Evolutionary conservation across 2,797 vertebrate genomes (phyloP).

Genomic region (Vireo griseus): DNA sequence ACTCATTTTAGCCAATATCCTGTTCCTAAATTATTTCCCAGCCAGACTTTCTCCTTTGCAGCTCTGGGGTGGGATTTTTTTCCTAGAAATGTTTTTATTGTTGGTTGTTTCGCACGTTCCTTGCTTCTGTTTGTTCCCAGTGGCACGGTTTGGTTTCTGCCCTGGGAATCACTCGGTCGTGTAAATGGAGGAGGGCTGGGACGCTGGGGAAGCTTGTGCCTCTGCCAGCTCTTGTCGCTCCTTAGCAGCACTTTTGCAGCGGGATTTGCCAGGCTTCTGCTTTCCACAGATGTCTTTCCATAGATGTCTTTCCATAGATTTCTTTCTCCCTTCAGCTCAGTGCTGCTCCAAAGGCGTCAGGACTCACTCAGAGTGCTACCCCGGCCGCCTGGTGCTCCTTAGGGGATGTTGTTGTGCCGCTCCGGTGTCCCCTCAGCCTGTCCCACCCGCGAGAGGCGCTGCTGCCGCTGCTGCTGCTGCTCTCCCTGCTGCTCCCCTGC

Average conservation of each 20-base stretch:
- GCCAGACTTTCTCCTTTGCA: background rate
- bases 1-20: background rate
- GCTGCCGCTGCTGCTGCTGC: background rate
- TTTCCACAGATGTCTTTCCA: background rate
- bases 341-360: background rate
- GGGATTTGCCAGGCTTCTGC: background rate
- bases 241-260: background rate
- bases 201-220: background rate
- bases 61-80: background rate
- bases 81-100: background rate
- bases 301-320: background rate
- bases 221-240: background rate
- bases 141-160: background rate
- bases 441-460: background rate
- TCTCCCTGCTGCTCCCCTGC: background rate
- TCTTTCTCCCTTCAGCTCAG: background rate
- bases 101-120: background rate
- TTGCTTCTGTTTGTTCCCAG: background rate
- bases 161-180: background rate
- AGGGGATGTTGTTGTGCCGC: background rate
- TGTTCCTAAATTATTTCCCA: background rate
- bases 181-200: background rate
- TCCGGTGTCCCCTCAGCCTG: background rate
- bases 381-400: background rate
- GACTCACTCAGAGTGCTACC: background rate